Percentiles rank a stretch among this genome's conserved stretches.
Evolutionary conservation across 1,140 invertebrate species (phyloP).

Genomic region (Hycleus cichorii): DNA sequence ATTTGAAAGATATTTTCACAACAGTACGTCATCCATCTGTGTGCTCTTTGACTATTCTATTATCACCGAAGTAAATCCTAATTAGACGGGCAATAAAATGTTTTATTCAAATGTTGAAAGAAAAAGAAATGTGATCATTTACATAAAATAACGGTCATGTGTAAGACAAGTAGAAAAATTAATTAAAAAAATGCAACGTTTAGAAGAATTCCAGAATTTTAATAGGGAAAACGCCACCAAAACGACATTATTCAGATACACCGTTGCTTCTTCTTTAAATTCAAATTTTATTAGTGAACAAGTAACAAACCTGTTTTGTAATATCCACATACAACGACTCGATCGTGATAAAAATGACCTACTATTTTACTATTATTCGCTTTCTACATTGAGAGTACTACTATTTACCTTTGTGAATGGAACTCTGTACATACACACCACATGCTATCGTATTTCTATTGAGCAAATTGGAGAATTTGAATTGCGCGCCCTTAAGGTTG

Average conservation of each 20-base stretch:
- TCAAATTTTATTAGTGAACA: no score
- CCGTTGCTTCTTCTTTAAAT: no score
- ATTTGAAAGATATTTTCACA: slow-evolving; percentile 11
- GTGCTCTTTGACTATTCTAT: slow-evolving; percentile 4
- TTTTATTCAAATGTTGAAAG: slow-evolving; percentile 10
- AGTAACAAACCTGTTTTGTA: slow-evolving; percentile 12
- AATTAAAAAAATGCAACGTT: no score
- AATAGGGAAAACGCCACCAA: no score
- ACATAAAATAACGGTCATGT: no score
- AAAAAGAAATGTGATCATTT: not conserved
- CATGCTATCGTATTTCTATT: not conserved
- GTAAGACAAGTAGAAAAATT: no score
- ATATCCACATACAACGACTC: not conserved
- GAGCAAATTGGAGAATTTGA: no score
- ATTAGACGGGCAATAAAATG: slow-evolving; percentile 11
- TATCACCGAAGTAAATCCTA: slow-evolving; percentile 7
- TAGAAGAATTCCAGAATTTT: no score
- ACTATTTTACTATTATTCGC: slow-evolving; percentile 18
- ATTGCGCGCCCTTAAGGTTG: no score
- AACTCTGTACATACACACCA: slow-evolving; percentile 8
- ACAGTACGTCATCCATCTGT: not conserved
- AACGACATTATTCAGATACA: no score
- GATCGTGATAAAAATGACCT: slow-evolving; percentile 19
- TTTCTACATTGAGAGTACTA: slow-evolving; percentile 14
- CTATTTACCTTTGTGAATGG: slow-evolving; percentile 15